Percentiles rank a stretch among this genome's conserved stretches.
These are phyloP conservation scores for Melanargia galathea DNA, from an alignment of 2,888 invertebrate genomes.

Conservation along the genomic window DNA sequence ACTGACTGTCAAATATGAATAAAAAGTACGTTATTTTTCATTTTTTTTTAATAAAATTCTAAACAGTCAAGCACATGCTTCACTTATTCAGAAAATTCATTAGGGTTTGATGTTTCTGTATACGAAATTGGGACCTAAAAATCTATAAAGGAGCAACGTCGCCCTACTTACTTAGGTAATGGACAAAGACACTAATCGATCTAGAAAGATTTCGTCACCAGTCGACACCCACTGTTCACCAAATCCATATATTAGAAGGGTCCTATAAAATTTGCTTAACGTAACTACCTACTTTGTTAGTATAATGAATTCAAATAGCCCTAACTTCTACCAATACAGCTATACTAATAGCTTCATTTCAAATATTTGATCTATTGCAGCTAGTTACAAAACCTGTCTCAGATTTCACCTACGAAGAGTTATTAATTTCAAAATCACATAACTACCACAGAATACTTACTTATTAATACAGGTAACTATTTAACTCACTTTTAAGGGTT, in stretches of 20 bases:
- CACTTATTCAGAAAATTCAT: no score
- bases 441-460: no score
- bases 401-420: not conserved
- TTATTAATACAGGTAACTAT: no score
- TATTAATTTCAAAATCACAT: not conserved
- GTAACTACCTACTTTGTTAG: constrained; percentile 15
- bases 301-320: constrained; percentile 21
- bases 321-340: constrained; percentile 5
- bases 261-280: not conserved
- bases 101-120: no score
- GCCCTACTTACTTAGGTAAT: not conserved
- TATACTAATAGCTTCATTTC: constrained; percentile 16
- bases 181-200: not conserved
- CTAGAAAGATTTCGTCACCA: constrained; percentile 5
- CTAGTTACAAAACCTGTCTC: not conserved
- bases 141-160: no score
- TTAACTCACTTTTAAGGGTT: no score
- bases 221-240: constrained; percentile 6
- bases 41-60: no score
- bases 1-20: no score
- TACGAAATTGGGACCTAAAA: no score
- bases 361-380: constrained; percentile 26
- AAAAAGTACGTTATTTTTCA: no score
- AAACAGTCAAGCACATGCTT: no score
- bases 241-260: constrained; percentile 22